phyloP scores from a whole-genome alignment of 1,140 invertebrate species.

The Acromyrmex charruanus region DNA sequence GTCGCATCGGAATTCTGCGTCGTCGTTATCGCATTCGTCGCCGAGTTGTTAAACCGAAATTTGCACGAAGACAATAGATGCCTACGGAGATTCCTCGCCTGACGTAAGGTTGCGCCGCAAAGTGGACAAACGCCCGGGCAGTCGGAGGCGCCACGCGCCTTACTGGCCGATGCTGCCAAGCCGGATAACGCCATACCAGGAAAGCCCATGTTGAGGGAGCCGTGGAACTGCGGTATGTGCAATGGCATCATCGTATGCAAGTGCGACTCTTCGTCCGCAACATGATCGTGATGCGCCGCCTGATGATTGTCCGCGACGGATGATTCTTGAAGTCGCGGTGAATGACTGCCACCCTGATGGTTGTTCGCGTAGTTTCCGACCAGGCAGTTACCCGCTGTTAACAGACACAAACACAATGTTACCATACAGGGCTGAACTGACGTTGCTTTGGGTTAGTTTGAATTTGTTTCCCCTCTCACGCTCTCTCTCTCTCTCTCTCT shows the following conservation, averaged over 20 bases:
- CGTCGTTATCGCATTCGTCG: not conserved
- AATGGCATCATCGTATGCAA: constrained; percentile 83
- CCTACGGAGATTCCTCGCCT: constrained; percentile 88
- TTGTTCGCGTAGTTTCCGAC: constrained; percentile 77
- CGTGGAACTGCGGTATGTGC: constrained; percentile 84
- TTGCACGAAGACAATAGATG: constrained; percentile 87
- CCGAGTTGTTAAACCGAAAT: constrained; percentile 81
- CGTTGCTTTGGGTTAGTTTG: constrained; percentile 66
- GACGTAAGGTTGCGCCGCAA: constrained; percentile 88
- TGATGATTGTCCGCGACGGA: constrained; percentile 72
- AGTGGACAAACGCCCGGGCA: constrained; percentile 89
- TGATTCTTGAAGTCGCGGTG: constrained; percentile 74
- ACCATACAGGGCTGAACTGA: constrained; percentile 84
- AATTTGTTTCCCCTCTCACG: constrained; percentile 53
- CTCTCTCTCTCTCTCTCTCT: not conserved
- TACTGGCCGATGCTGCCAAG: constrained; percentile 65
- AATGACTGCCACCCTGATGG: constrained; percentile 70
- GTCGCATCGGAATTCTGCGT: constrained; percentile 77
- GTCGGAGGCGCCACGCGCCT: constrained; percentile 88
- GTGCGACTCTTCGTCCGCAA: constrained; percentile 78
- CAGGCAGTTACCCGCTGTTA: constrained; percentile 78
- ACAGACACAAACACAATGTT: constrained; percentile 85
- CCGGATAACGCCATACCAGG: constrained; percentile 66
- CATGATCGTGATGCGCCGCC: constrained; percentile 73
- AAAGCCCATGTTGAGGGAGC: constrained; percentile 74